Conservation (phyloP, 2,113 vertebrate genomes). For the Charina bottae region DNA sequence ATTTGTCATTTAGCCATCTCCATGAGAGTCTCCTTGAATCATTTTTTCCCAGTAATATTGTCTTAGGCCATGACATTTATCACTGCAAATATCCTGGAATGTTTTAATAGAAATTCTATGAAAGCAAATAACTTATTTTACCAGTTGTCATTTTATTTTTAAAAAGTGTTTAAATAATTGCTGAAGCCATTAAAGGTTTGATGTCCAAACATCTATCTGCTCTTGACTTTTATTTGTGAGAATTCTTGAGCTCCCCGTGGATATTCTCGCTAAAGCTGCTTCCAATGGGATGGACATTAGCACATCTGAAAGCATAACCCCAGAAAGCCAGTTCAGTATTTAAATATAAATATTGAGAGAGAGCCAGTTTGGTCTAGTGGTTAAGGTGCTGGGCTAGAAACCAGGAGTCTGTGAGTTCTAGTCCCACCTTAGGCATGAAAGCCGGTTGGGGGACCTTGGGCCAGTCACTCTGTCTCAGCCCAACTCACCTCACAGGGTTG, state of each 20-base stretch:
- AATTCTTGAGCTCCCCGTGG: background rate
- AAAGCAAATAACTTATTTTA: background rate
- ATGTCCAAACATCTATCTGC: background rate
- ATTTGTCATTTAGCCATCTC: conserved; percentile 37
- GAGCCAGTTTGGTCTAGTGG: too few species aligned
- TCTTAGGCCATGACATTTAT: background rate
- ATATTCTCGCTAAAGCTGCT: background rate
- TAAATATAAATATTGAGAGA: too few species aligned
- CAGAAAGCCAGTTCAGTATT: background rate
- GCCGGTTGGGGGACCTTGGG: too few species aligned
- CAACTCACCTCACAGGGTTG: too few species aligned
- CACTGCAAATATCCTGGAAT: background rate
- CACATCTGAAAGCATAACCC: background rate
- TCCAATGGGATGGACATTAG: background rate
- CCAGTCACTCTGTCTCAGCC: too few species aligned
- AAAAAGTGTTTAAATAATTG: background rate
- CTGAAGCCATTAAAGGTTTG: background rate
- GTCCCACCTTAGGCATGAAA: too few species aligned
- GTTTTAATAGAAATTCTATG: background rate
- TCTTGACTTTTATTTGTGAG: background rate
- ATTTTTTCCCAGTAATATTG: background rate
- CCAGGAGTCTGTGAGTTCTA: too few species aligned
- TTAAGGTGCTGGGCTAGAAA: too few species aligned
- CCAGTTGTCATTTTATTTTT: background rate
- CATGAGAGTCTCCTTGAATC: background rate